Evolutionary conservation across 2,113 vertebrate genomes (phyloP).

Genomic region (Pachypanchax playfairii): DNA sequence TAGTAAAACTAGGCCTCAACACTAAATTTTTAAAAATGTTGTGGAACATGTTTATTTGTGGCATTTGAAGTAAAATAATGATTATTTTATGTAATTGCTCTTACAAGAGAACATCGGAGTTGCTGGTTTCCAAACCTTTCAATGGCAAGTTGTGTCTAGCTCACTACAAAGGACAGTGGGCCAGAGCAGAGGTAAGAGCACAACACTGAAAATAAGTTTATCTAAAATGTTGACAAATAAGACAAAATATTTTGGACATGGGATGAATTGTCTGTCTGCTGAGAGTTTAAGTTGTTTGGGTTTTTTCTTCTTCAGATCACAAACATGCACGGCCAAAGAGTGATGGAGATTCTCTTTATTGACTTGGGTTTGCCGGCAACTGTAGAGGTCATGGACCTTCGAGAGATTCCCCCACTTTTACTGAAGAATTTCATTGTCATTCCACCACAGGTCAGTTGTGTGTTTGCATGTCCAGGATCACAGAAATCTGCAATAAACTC

Average conservation of each 20-base stretch:
- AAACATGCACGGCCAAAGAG: conserved; percentile 84
- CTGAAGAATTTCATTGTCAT: conserved; percentile 83
- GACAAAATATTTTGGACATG: background rate
- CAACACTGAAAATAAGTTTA: background rate
- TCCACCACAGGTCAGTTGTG: conserved; percentile 86
- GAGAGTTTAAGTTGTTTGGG: background rate
- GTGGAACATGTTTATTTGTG: too few relatives aligned
- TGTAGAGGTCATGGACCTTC: conserved; percentile 89
- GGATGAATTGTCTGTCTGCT: background rate
- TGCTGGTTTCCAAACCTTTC: conserved; percentile 85
- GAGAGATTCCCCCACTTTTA: conserved; percentile 86
- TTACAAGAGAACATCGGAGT: conserved; percentile 79
- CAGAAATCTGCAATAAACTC: background rate
- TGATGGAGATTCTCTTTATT: conserved; percentile 87
- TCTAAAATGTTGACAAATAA: background rate
- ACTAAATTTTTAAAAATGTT: too few relatives aligned
- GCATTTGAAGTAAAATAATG: background rate
- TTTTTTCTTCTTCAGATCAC: conserved; percentile 81
- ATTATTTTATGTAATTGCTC: conserved; percentile 13
- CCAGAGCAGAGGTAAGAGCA: conserved; percentile 88
- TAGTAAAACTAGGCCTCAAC: too few relatives aligned
- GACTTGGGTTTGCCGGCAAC: conserved; percentile 87
- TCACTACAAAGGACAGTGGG: conserved; percentile 87
- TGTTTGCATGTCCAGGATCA: background rate
- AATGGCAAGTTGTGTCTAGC: conserved; percentile 91